Conservation (phyloP, 2,888 invertebrate genomes). For the Agrochola litura region DNA sequence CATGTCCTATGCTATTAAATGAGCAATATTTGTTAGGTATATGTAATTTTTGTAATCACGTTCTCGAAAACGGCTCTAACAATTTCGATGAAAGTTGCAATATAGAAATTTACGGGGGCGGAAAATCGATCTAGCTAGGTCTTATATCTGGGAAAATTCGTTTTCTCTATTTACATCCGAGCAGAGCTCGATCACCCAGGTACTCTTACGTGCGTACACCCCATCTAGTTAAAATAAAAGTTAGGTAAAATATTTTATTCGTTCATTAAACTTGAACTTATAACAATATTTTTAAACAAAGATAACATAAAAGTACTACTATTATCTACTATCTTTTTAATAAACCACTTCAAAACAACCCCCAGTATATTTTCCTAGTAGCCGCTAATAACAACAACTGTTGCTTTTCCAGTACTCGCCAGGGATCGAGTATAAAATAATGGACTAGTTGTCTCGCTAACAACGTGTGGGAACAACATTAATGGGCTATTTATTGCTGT, state of each 20-base stretch:
- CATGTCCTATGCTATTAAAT: too few relatives aligned
- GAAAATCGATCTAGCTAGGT: too few relatives aligned
- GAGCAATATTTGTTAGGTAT: too few relatives aligned
- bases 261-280: background rate
- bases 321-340: background rate
- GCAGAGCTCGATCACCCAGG: too few relatives aligned
- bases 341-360: background rate
- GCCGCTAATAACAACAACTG: slow-evolving; percentile 39
- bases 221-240: background rate
- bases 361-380: slow-evolving; percentile 8
- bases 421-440: slow-evolving; percentile 40
- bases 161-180: too few relatives aligned
- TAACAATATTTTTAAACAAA: background rate
- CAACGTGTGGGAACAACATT: slow-evolving; percentile 34
- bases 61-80: too few relatives aligned
- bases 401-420: slow-evolving; percentile 31
- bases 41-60: too few relatives aligned
- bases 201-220: too few relatives aligned
- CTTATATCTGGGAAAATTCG: too few relatives aligned
- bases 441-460: slow-evolving; percentile 28
- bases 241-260: background rate
- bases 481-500: slow-evolving; percentile 32
- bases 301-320: background rate
- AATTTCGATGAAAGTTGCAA: too few relatives aligned
- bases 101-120: too few relatives aligned